Percentiles rank a stretch among this genome's conserved stretches.
phyloP scores from a whole-genome alignment of 2,113 vertebrate genomes.

The Dunckerocampus dactyliophorus region DNA sequence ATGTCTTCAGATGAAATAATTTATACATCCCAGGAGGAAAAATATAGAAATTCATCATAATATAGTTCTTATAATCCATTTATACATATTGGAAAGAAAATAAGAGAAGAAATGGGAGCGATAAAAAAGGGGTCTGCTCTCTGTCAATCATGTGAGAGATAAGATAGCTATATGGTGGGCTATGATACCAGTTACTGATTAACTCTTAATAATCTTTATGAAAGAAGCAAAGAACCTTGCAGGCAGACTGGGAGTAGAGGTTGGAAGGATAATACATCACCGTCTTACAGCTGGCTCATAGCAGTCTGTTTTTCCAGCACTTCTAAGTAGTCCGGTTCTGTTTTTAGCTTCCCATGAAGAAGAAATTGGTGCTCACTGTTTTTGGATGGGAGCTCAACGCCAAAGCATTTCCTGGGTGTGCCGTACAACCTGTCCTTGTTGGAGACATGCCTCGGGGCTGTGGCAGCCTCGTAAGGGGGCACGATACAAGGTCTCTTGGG shows the following conservation, averaged over 20 bases:
- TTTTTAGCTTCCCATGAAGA: conserved; percentile 89
- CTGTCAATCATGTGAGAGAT: conserved; percentile 56
- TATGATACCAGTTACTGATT: conserved; percentile 54
- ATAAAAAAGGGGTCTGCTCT: conserved; percentile 41
- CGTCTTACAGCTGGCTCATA: conserved; percentile 90
- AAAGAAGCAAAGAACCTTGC: conserved; percentile 41
- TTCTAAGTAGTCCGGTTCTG: conserved; percentile 98
- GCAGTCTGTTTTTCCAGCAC: conserved; percentile 99
- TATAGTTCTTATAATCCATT: conserved; percentile 67
- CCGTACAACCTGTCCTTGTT: conserved; percentile 92
- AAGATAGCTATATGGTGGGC: conserved; percentile 61
- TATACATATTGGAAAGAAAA: conserved; percentile 64
- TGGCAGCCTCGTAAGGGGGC: conserved; percentile 83
- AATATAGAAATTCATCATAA: conserved; percentile 67
- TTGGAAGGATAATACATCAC: neutral
- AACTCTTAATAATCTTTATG: conserved; percentile 37
- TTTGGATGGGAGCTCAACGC: conserved; percentile 79
- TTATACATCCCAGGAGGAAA: conserved; percentile 69
- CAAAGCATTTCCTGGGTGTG: conserved; percentile 92
- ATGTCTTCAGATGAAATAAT: conserved; percentile 71
- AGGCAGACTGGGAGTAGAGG: neutral
- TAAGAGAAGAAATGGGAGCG: conserved; percentile 13
- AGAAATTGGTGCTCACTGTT: conserved; percentile 84
- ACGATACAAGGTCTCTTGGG: conserved; percentile 89
- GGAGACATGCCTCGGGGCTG: conserved; percentile 74